phyloP scores from a whole-genome alignment of 2,113 vertebrate species.

The Vicugna pacos region DNA sequence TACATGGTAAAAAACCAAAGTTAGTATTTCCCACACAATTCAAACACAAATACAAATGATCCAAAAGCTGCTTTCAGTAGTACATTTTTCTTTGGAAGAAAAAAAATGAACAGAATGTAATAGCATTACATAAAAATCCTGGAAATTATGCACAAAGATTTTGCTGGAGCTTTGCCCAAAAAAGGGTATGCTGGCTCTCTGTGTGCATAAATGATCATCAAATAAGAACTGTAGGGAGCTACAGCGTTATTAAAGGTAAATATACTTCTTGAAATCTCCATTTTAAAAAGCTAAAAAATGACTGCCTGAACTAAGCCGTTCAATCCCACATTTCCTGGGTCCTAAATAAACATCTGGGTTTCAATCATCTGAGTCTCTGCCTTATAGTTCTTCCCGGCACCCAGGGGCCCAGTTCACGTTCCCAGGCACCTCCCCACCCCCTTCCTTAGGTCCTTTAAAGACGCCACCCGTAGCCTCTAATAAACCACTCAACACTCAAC shows the following conservation, averaged over 20 bases:
- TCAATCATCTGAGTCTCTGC: not conserved
- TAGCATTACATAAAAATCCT: slow-evolving; percentile 75
- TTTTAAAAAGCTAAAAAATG: slow-evolving; percentile 65
- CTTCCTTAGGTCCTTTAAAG: not conserved
- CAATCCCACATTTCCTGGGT: slow-evolving; percentile 1
- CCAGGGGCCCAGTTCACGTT: not conserved
- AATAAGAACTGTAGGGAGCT: slow-evolving; percentile 50
- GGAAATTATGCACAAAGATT: slow-evolving; percentile 71
- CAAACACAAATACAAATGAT: slow-evolving; percentile 60
- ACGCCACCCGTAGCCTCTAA: not conserved
- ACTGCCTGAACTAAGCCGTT: slow-evolving; percentile 22
- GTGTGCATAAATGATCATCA: slow-evolving; percentile 43
- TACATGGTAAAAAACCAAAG: slow-evolving; percentile 43
- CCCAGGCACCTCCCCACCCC: not conserved
- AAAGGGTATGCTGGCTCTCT: slow-evolving; percentile 31
- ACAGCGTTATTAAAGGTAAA: slow-evolving; percentile 59
- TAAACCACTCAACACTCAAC: not conserved
- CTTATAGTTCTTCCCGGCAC: not conserved
- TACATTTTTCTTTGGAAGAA: slow-evolving; percentile 56
- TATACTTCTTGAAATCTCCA: slow-evolving; percentile 35
- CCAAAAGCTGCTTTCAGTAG: slow-evolving; percentile 66
- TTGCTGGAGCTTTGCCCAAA: slow-evolving; percentile 52
- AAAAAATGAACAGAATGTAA: slow-evolving; percentile 64
- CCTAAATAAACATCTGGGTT: not conserved
- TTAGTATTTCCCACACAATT: slow-evolving; percentile 58